Evolutionary conservation across 2,797 vertebrate genomes (phyloP).

Genomic region (Rousettus madagascariensis): DNA sequence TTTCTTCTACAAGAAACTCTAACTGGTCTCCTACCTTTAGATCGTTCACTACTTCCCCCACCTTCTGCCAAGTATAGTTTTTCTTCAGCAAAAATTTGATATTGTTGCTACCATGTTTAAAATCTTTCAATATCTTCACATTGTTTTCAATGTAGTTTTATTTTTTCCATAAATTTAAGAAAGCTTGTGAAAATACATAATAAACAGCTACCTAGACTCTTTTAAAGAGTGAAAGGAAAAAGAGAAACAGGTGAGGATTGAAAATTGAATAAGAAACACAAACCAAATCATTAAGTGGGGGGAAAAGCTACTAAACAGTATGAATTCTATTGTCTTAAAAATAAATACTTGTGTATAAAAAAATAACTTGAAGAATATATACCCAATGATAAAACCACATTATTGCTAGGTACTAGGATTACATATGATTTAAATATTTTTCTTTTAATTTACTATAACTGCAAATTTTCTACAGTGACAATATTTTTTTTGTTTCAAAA

Average conservation of each 20-base stretch:
- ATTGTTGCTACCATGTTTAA: background rate
- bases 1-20: background rate
- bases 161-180: constrained; percentile 38
- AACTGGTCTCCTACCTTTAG: background rate
- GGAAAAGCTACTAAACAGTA: background rate
- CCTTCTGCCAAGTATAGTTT: background rate
- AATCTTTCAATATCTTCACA: background rate
- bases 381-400: background rate
- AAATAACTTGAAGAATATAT: constrained; percentile 23
- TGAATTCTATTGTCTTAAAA: background rate
- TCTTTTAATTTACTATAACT: background rate
- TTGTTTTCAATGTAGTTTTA: background rate
- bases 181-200: background rate
- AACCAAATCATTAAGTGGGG: background rate
- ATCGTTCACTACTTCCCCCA: background rate
- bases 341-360: background rate
- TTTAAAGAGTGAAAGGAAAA: background rate
- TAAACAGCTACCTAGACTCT: background rate
- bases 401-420: constrained; percentile 7
- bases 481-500: constrained; percentile 40
- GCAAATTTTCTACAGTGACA: background rate
- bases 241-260: background rate
- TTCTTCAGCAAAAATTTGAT: background rate
- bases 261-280: constrained; percentile 3
- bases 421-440: constrained; percentile 24